Evolutionary conservation across 2,888 invertebrate genomes (phyloP).

Genomic region (Zele albiditarsus): DNA sequence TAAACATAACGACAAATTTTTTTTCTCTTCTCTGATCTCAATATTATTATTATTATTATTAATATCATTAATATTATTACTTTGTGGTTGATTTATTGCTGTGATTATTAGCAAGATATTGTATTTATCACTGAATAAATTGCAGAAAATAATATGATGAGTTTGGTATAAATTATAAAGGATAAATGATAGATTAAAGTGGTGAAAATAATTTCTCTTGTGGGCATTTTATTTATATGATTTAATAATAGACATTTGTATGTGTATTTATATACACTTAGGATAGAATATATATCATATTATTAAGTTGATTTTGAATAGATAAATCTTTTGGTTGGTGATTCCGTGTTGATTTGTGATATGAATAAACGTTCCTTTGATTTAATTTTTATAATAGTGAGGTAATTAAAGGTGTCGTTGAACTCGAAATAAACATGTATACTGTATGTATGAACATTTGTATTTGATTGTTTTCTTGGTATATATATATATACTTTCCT

Average conservation of each 20-base stretch:
- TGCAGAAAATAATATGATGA: not conserved
- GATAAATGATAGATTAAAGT: not conserved
- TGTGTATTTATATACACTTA: not conserved
- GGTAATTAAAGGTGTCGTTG: conserved; percentile 39
- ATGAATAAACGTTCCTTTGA: conserved; percentile 33
- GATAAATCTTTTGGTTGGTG: conserved; percentile 7
- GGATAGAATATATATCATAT: not conserved
- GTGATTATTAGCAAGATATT: not conserved
- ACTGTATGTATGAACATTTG: not conserved
- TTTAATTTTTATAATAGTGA: conserved; percentile 33
- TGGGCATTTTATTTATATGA: not conserved
- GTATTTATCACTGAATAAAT: conserved; percentile 12
- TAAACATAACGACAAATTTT: not conserved
- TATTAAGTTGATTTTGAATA: not conserved
- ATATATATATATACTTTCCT: not conserved
- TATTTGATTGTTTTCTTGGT: not conserved
- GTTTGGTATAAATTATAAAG: conserved; percentile 10
- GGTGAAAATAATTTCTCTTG: not conserved
- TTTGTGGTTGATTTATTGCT: not conserved
- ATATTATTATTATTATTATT: not conserved
- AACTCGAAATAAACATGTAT: conserved; percentile 8
- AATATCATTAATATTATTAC: not conserved
- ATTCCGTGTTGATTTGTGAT: conserved; percentile 31
- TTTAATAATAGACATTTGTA: not conserved
- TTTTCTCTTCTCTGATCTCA: not conserved